Evolutionary conservation across 2,888 invertebrate species (phyloP).

Genomic region (Dysmachus trigonus): DNA sequence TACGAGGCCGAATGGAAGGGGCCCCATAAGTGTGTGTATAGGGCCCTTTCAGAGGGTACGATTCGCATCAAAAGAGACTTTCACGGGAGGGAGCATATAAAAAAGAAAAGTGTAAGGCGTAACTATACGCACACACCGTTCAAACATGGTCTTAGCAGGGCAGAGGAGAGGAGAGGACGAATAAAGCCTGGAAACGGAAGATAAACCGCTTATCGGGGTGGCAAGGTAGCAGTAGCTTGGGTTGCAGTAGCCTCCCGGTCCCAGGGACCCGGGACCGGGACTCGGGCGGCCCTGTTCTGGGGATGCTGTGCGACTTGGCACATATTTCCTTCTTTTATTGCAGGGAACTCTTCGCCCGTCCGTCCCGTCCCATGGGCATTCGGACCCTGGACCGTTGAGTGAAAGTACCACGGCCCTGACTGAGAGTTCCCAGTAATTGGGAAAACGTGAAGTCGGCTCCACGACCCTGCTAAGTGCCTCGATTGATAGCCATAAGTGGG

Average conservation of each 20-base stretch:
- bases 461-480: background rate
- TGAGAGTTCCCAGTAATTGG: background rate
- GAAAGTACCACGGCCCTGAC: background rate
- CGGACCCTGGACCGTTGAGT: background rate
- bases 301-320: background rate
- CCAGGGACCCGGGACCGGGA: background rate
- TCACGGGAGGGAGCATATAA: background rate
- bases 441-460: constrained; percentile 1
- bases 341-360: background rate
- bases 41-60: background rate
- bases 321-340: background rate
- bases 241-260: background rate
- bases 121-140: background rate
- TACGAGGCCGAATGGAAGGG: background rate
- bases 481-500: constrained; percentile 13
- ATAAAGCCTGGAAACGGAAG: constrained; percentile 56
- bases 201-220: constrained; percentile 56
- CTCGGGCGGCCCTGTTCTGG: background rate
- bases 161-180: background rate
- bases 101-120: background rate
- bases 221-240: background rate
- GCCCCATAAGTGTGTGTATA: background rate
- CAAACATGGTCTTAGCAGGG: background rate
- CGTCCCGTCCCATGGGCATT: background rate
- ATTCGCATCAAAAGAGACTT: background rate